These are phyloP conservation scores for Alosa alosa DNA, from an alignment of 2,113 vertebrate species.

Conservation along the genomic window DNA sequence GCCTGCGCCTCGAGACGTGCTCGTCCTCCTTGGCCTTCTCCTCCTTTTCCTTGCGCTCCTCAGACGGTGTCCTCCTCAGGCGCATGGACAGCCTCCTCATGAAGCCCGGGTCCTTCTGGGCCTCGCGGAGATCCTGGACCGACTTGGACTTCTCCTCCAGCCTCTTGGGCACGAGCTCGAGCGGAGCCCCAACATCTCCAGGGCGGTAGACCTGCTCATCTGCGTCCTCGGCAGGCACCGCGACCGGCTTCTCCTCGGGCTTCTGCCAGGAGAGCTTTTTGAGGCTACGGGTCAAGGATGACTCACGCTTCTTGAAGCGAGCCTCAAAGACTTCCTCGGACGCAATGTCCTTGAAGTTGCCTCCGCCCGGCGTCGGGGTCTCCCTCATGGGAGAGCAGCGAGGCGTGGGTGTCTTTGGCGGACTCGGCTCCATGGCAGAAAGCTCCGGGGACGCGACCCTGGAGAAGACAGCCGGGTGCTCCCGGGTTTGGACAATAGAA, in stretches of 20 bases:
- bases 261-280: conserved; percentile 84
- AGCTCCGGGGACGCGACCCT: conserved; percentile 73
- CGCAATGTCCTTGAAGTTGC: conserved; percentile 79
- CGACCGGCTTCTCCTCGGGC: conserved; percentile 78
- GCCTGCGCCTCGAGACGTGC: conserved; percentile 64
- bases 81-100: conserved; percentile 87
- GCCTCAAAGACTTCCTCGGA: conserved; percentile 95
- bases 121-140: conserved; percentile 86
- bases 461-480: conserved; percentile 75
- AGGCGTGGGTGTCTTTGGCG: conserved; percentile 52
- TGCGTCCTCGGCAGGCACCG: conserved; percentile 55
- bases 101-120: conserved; percentile 84
- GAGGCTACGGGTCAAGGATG: conserved; percentile 83
- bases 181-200: conserved; percentile 80
- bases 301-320: conserved; percentile 90
- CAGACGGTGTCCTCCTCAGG: conserved; percentile 79
- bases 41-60: conserved; percentile 80
- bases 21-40: conserved; percentile 75
- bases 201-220: conserved; percentile 90
- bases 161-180: conserved; percentile 76
- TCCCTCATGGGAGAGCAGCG: conserved; percentile 54
- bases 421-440: conserved; percentile 69
- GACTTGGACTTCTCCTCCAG: conserved; percentile 87
- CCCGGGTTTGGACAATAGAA: conserved; percentile 52
- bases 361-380: conserved; percentile 36